These are phyloP conservation scores for Aspidiotus destructor DNA, from an alignment of 2,888 invertebrate genomes.

Conservation along the genomic window DNA sequence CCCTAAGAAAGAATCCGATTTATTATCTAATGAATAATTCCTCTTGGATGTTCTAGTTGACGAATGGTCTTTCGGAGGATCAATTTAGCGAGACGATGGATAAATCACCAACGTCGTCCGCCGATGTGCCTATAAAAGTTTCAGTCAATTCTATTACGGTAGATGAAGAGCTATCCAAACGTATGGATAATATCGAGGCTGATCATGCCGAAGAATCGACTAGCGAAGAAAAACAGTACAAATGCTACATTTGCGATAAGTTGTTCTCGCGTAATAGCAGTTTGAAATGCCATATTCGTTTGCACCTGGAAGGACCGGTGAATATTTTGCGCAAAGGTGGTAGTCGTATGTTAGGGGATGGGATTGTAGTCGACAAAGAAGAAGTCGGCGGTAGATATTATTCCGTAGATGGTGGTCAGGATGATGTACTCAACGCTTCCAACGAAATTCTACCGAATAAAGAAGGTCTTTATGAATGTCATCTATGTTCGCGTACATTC, in stretches of 20 bases:
- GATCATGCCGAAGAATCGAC: too few species aligned
- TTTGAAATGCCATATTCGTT: constrained; percentile 18
- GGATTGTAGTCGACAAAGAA: background rate
- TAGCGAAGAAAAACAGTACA: constrained; percentile 15
- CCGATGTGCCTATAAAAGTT: too few species aligned
- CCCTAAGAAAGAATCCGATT: too few species aligned
- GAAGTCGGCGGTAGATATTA: background rate
- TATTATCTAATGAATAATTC: too few species aligned
- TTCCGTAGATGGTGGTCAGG: background rate
- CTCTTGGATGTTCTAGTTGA: too few species aligned
- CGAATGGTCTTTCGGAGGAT: too few species aligned
- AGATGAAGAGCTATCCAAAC: too few species aligned
- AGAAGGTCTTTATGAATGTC: background rate
- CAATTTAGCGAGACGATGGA: too few species aligned
- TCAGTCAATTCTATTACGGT: too few species aligned
- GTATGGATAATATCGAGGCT: too few species aligned
- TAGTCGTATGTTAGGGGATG: background rate
- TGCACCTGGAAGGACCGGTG: constrained; percentile 19
- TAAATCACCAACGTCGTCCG: too few species aligned
- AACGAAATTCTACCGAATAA: background rate
- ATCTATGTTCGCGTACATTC: background rate
- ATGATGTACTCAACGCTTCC: background rate
- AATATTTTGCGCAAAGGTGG: constrained; percentile 3
- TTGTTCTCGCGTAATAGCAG: constrained; percentile 26
- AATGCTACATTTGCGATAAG: constrained; percentile 25